Evolutionary conservation across 2,888 invertebrate genomes (phyloP).

Genomic region (Andrena haemorrhoa): DNA sequence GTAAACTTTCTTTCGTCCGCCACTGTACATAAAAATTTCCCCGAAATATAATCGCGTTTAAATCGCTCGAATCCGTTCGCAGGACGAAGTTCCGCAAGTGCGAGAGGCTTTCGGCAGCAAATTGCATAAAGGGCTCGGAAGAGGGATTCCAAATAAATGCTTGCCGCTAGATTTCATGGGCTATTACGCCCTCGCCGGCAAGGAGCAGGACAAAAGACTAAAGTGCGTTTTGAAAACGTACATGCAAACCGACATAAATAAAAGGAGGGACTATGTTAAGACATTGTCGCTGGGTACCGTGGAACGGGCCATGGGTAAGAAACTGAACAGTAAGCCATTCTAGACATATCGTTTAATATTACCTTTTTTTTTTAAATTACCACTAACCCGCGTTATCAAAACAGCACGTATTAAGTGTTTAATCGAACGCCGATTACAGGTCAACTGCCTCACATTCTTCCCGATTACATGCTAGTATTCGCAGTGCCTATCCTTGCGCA

Average conservation of each 20-base stretch:
- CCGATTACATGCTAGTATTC: slow-evolving; percentile 98
- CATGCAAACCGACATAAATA: slow-evolving; percentile 94
- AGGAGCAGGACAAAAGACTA: slow-evolving; percentile 93
- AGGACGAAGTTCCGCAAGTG: slow-evolving; percentile 94
- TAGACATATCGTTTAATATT: slow-evolving; percentile 45
- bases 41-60: background rate
- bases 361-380: slow-evolving; percentile 17
- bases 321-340: slow-evolving; percentile 65
- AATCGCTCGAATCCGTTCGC: slow-evolving; percentile 64
- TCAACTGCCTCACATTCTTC: slow-evolving; percentile 95
- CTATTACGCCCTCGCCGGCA: slow-evolving; percentile 95
- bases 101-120: slow-evolving; percentile 95
- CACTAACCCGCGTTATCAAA: background rate
- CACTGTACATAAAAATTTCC: background rate
- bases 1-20: too few relatives aligned
- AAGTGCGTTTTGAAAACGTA: slow-evolving; percentile 90
- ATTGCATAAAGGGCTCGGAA: slow-evolving; percentile 94
- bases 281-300: slow-evolving; percentile 90
- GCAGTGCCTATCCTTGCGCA: slow-evolving; percentile 98
- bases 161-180: slow-evolving; percentile 99
- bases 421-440: slow-evolving; percentile 77
- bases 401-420: background rate
- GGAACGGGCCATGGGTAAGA: slow-evolving; percentile 83
- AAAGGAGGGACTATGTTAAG: slow-evolving; percentile 96
- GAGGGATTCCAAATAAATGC: slow-evolving; percentile 95